Conservation (phyloP, 2,113 vertebrate species). For the Eidolon helvum region DNA sequence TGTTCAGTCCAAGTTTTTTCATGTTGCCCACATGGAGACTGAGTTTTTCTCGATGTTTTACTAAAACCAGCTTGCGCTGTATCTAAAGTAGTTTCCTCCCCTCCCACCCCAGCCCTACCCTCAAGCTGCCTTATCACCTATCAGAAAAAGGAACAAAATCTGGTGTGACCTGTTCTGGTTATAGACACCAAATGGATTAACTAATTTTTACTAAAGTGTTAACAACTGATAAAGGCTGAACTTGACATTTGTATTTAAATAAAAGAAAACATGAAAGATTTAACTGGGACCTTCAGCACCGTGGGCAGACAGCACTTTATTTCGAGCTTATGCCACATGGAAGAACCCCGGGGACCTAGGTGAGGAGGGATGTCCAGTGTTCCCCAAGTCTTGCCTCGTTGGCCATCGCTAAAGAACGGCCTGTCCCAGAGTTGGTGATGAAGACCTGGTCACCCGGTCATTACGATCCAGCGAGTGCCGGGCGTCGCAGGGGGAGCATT, state of each 20-base stretch:
- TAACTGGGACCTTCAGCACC: not conserved
- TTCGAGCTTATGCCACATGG: not conserved
- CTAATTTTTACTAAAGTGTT: slow-evolving; percentile 14
- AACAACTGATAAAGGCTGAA: not conserved
- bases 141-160: not conserved
- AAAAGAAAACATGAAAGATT: not conserved
- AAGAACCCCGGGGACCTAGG: not conserved
- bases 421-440: not conserved
- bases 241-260: not conserved
- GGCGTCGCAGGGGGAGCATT: not conserved
- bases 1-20: not conserved
- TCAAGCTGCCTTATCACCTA: not conserved
- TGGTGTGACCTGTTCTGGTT: not conserved
- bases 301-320: not conserved
- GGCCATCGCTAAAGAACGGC: not conserved
- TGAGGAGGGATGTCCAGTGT: not conserved
- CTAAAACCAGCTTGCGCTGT: not conserved
- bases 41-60: not conserved
- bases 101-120: not conserved
- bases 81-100: not conserved
- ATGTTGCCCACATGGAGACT: not conserved
- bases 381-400: not conserved
- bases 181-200: not conserved
- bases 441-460: not conserved
- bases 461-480: not conserved